Percentiles rank a stretch among this genome's conserved stretches.
Conservation (phyloP, 2,113 vertebrate species). For the Corydoras maculifer region DNA sequence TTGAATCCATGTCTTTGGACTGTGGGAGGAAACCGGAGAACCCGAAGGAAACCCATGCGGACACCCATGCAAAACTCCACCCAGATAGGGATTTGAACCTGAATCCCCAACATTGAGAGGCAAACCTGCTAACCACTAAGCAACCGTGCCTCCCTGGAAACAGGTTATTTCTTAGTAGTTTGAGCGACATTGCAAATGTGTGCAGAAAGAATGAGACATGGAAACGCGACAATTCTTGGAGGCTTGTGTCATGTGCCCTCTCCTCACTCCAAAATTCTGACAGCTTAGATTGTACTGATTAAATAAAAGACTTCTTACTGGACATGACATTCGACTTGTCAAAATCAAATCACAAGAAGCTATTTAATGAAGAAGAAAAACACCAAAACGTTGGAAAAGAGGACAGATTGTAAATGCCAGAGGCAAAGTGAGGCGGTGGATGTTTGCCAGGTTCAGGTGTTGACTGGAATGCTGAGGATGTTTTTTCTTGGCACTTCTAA, state of each 20-base stretch:
- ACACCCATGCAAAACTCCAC: too few relatives aligned
- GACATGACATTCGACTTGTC: slow-evolving; percentile 54
- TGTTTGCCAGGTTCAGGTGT: slow-evolving; percentile 47
- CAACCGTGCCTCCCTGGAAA: too few relatives aligned
- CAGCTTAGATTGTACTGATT: slow-evolving; percentile 65
- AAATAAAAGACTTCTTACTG: slow-evolving; percentile 66
- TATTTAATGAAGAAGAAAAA: slow-evolving; percentile 53
- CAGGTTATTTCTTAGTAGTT: too few relatives aligned
- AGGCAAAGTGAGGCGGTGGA: slow-evolving; percentile 12
- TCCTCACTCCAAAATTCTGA: slow-evolving; percentile 63
- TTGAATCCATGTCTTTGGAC: too few relatives aligned
- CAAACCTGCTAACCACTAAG: too few relatives aligned
- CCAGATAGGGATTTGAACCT: too few relatives aligned
- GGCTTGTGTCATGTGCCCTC: slow-evolving; percentile 52
- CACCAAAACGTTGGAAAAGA: slow-evolving; percentile 35
- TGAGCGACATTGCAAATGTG: slow-evolving; percentile 9
- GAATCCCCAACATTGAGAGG: too few relatives aligned
- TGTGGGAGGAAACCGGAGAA: too few relatives aligned
- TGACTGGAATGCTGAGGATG: slow-evolving; percentile 42
- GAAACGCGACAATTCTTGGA: slow-evolving; percentile 70
- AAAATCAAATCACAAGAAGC: slow-evolving; percentile 37
- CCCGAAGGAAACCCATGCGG: too few relatives aligned
- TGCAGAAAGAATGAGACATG: slow-evolving; percentile 48
- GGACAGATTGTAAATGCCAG: slow-evolving; percentile 30
- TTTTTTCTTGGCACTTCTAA: slow-evolving; percentile 46